Evolutionary conservation across 2,797 vertebrate species (phyloP).

Genomic region (Crax fasciolata): DNA sequence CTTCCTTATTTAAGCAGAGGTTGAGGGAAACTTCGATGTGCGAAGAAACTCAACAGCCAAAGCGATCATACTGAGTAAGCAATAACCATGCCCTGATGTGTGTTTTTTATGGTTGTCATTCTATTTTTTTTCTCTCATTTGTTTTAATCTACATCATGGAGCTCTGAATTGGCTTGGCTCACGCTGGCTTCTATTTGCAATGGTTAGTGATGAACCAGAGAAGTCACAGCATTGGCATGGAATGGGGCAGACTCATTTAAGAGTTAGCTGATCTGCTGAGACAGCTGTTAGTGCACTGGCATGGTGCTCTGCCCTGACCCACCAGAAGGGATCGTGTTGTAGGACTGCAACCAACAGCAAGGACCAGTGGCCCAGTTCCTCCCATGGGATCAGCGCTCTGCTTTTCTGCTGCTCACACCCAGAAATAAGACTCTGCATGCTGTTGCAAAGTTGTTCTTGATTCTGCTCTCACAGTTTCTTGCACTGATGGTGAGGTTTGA

Average conservation of each 20-base stretch:
- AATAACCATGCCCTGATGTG: accelerated
- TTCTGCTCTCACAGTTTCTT: neutral
- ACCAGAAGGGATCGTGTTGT: accelerated
- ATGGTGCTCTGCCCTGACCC: neutral
- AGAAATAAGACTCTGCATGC: neutral
- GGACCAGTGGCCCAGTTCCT: accelerated
- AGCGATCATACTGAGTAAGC: neutral
- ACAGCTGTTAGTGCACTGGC: accelerated
- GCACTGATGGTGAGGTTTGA: neutral
- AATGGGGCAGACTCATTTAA: accelerated
- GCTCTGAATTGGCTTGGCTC: neutral
- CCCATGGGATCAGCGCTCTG: neutral
- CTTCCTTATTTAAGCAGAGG: neutral
- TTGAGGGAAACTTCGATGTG: neutral
- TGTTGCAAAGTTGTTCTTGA: neutral
- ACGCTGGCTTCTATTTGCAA: neutral
- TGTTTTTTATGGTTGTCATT: neutral
- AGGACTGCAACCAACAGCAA: neutral
- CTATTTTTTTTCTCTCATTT: neutral
- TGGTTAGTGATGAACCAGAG: neutral
- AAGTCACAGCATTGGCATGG: accelerated
- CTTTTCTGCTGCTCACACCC: neutral
- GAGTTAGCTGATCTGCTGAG: neutral
- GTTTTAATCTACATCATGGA: neutral
- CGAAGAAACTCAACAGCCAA: neutral